Conservation (phyloP, 1,140 invertebrate genomes). For the Calycopis cecrops region DNA sequence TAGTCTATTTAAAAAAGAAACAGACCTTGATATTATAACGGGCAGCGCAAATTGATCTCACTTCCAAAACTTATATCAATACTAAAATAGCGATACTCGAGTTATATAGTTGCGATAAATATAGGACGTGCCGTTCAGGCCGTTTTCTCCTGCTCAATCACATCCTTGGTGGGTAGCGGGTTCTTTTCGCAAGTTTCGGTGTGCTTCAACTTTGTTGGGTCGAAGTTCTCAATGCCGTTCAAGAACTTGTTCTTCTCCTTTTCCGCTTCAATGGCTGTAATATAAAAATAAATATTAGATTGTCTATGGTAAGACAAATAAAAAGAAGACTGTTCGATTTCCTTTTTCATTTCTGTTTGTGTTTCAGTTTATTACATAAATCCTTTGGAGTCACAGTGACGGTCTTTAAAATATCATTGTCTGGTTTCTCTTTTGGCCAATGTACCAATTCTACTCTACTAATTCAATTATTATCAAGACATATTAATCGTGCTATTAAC, state of each 20-base stretch:
- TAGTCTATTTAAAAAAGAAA: constrained; percentile 8
- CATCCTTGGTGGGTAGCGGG: constrained; percentile 89
- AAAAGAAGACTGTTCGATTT: no score
- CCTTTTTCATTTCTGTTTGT: no score
- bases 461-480: no score
- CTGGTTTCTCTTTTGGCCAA: no score
- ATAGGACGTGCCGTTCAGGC: constrained; percentile 66
- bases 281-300: constrained; percentile 22
- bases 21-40: constrained; percentile 22
- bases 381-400: no score
- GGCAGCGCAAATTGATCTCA: constrained; percentile 39
- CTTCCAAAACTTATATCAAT: constrained; percentile 60
- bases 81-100: constrained; percentile 70
- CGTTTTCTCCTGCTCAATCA: constrained; percentile 83
- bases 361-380: no score
- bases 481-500: no score
- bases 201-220: constrained; percentile 89
- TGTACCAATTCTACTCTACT: no score
- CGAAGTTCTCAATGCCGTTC: constrained; percentile 92
- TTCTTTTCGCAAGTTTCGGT: constrained; percentile 94
- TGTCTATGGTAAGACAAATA: no score
- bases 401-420: no score
- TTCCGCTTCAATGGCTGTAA: constrained; percentile 88
- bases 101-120: constrained; percentile 59
- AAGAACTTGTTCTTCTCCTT: constrained; percentile 91